These are phyloP conservation scores for Synergus gifuensis DNA, from an alignment of 2,888 invertebrate genomes.

Conservation along the genomic window DNA sequence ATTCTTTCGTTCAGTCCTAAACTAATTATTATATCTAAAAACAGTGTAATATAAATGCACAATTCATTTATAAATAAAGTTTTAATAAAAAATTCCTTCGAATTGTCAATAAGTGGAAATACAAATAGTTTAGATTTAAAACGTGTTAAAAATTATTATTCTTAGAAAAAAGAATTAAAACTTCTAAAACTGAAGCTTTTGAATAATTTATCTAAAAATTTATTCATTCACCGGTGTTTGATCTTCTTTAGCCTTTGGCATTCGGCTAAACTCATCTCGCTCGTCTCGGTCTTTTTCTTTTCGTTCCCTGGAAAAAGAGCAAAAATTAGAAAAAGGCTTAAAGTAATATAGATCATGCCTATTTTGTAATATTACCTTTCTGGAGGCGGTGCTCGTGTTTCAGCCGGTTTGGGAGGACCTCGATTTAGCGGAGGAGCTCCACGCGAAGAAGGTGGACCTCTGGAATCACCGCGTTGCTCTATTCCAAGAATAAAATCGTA, in stretches of 20 bases:
- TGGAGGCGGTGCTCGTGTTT: constrained; percentile 44
- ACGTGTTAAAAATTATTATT: neutral
- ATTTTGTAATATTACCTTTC: constrained; percentile 48
- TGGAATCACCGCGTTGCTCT: constrained; percentile 61
- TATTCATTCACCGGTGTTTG: constrained; percentile 83
- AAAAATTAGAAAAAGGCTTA: neutral
- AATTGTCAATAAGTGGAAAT: neutral
- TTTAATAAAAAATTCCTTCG: neutral
- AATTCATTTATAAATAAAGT: neutral
- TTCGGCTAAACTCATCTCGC: constrained; percentile 77
- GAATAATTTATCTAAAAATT: neutral
- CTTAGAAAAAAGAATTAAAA: neutral
- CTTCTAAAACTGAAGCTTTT: neutral
- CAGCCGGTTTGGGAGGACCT: constrained; percentile 46
- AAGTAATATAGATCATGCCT: neutral
- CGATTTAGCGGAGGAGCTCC: constrained; percentile 50
- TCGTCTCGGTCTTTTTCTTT: constrained; percentile 72
- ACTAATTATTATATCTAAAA: neutral
- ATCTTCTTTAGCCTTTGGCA: constrained; percentile 87
- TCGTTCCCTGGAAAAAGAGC: constrained; percentile 60
- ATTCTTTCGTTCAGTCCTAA: neutral
- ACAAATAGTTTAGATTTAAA: neutral
- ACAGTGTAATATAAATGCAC: neutral
- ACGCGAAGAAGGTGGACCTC: constrained; percentile 56
- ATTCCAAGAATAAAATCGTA: neutral